Conservation (phyloP, 2,888 invertebrate genomes). For the Diogma glabrata region DNA sequence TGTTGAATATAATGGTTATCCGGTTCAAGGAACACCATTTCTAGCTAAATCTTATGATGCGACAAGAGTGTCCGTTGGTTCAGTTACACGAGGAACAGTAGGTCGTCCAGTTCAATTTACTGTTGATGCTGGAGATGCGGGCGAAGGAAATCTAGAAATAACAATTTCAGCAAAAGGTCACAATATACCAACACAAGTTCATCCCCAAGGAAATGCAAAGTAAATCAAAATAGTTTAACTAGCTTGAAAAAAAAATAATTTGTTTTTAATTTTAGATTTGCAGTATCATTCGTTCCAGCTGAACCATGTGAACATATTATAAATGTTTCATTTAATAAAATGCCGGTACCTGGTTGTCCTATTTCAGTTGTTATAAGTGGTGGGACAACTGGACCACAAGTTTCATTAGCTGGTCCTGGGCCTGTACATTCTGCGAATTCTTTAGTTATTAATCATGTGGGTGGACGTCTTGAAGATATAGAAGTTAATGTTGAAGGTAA, state of each 20-base stretch:
- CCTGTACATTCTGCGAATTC: slow-evolving; percentile 60
- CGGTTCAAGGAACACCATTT: slow-evolving; percentile 81
- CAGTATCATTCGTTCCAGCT: slow-evolving; percentile 92
- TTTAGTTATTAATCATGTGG: slow-evolving; percentile 64
- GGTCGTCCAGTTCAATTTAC: slow-evolving; percentile 89
- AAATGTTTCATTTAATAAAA: slow-evolving; percentile 95
- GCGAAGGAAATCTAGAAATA: slow-evolving; percentile 94
- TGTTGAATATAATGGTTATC: slow-evolving; percentile 82
- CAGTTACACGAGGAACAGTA: slow-evolving; percentile 69
- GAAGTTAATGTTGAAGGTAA: slow-evolving; percentile 95
- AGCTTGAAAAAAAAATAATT: no score
- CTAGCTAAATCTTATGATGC: slow-evolving; percentile 90
- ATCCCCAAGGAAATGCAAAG: slow-evolving; percentile 71
- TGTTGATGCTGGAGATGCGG: slow-evolving; percentile 92
- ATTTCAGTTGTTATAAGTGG: slow-evolving; percentile 68
- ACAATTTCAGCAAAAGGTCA: slow-evolving; percentile 88
- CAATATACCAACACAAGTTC: slow-evolving; percentile 91
- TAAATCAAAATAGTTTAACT: slow-evolving; percentile 17
- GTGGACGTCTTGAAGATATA: slow-evolving; percentile 83
- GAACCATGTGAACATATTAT: slow-evolving; percentile 90
- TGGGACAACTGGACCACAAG: slow-evolving; percentile 53
- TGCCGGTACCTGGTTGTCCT: slow-evolving; percentile 78
- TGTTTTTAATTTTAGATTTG: slow-evolving; percentile 50
- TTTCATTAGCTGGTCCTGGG: slow-evolving; percentile 59
- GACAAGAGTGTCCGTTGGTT: slow-evolving; percentile 68